Base-by-base conservation (phyloP, 2,888 invertebrate genomes). In the Lucinisca nassula region DNA sequence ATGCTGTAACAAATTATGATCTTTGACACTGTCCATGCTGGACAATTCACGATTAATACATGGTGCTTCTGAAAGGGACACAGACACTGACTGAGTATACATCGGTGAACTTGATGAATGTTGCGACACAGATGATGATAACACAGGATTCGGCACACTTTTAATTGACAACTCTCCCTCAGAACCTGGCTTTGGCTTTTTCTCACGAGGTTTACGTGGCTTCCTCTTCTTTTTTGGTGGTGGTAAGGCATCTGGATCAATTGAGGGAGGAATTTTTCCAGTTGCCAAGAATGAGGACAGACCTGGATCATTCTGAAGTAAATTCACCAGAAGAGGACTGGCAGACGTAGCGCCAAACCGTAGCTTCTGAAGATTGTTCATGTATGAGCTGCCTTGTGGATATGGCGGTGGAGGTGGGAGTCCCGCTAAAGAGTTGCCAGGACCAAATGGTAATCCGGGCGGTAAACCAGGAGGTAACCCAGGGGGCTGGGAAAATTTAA, bases 271-370 rank as follows among this genome's bases (percentile, higher is more conserved):
- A 90, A 94, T 92, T 79, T 92, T 92, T n/a, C 90, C 91, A n/a
- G 91, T 85, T 58, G 88, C 82, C 74, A 93, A 91, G 30, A 93
- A 78, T 55, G 84, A 89, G 58, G 92, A 92, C 3, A 91, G 92
- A 55, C 90, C 84, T 51, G 94, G 95, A 95, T 98, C 98, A 95
- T 98, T 99, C 97, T 99, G 99, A 93, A 99, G 97, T 92, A 99
- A 97, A 96, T 99, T 99, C 45, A 99, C 99, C 91, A 99, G 97
- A 92, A 99, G 97, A 32, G 99, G 99, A 95, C 98, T 99, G 75
- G 96, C 91, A 98, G 98, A 94, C 37, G 95, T 92, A n/a, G 93
- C 91, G 67, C 91, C 93, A 81, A 93, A 92, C 51, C 93, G 90
- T 55, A 90, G 90, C 58, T 92, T 91, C 75, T 93, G 92, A 75